Conservation (phyloP, 2,888 invertebrate species). For the Drosophila mayaguana region DNA sequence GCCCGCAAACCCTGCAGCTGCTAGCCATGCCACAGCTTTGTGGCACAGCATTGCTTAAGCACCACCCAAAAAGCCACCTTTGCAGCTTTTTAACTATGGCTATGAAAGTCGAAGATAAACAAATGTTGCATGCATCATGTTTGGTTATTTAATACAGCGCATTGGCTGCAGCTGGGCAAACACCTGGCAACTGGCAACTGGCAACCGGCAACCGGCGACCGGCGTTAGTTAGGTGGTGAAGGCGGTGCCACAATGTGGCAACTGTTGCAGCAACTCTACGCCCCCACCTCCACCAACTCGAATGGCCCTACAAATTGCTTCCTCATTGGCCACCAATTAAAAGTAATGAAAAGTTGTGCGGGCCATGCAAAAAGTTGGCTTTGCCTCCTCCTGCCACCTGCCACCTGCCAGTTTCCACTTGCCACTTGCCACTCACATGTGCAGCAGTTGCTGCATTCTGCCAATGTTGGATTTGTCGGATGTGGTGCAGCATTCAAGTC, state of each 20-base stretch:
- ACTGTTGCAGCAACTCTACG: conserved; percentile 21
- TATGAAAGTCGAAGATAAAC: conserved; percentile 30
- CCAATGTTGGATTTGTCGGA: conserved; percentile 62
- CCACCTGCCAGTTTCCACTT: conserved; percentile 9
- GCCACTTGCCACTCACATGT: conserved; percentile 37
- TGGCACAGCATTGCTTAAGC: conserved; percentile 8
- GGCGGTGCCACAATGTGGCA: conserved; percentile 37
- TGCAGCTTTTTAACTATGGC: conserved; percentile 6
- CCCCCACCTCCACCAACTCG: conserved; percentile 12
- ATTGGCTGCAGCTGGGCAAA: conserved; percentile 17
- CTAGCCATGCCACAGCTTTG: not conserved
- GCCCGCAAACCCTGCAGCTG: conserved; percentile 19
- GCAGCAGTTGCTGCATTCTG: conserved; percentile 23
- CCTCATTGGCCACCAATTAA: conserved; percentile 79
- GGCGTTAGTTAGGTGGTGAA: conserved; percentile 10
- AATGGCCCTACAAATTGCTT: conserved; percentile 75
- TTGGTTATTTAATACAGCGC: conserved; percentile 35
- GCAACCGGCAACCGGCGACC: conserved; percentile 2
- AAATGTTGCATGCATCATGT: conserved; percentile 43
- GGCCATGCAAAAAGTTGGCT: conserved; percentile 48
- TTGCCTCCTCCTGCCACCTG: conserved; percentile 9
- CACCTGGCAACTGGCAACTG: conserved; percentile 31
- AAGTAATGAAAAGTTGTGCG: conserved; percentile 74
- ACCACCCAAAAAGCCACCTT: conserved; percentile 9
- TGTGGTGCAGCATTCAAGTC: conserved; percentile 73